Evolutionary conservation across 2,113 vertebrate genomes (phyloP).

Genomic region (Ptychochromis oligacanthus): DNA sequence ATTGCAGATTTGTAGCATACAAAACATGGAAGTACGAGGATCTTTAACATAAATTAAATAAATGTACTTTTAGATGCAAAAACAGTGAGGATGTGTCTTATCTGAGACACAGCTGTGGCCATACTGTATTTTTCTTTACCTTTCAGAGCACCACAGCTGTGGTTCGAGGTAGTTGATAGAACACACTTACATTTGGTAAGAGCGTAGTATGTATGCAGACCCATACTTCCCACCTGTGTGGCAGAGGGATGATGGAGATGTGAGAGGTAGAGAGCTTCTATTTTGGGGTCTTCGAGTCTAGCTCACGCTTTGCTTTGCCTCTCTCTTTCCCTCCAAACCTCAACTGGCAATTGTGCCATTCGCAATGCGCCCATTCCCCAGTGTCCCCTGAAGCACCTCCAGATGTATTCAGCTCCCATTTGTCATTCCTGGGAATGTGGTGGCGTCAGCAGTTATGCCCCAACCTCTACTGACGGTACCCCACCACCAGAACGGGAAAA

Average conservation of each 20-base stretch:
- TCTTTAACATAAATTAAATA: background rate
- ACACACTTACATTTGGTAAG: background rate
- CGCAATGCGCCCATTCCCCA: slow-evolving; percentile 64
- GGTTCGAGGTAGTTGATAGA: background rate
- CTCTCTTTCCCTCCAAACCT: slow-evolving; percentile 53
- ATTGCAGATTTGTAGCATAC: background rate
- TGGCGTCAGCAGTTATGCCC: slow-evolving; percentile 78
- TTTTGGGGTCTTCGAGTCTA: slow-evolving; percentile 53
- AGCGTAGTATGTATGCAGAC: slow-evolving; percentile 20
- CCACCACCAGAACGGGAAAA: slow-evolving; percentile 39
- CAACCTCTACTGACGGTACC: slow-evolving; percentile 58
- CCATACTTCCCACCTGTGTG: background rate
- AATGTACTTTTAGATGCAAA: background rate
- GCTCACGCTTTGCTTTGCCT: slow-evolving; percentile 29
- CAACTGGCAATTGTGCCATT: slow-evolving; percentile 67
- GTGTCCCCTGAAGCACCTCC: slow-evolving; percentile 72
- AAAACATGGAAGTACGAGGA: background rate
- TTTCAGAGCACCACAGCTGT: background rate
- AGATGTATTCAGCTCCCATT: slow-evolving; percentile 79
- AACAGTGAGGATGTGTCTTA: background rate
- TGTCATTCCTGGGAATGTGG: slow-evolving; percentile 77
- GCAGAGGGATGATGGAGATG: slow-evolving; percentile 55
- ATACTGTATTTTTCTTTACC: too few relatives aligned
- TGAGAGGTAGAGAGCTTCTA: slow-evolving; percentile 55
- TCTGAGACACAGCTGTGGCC: background rate